Conservation (phyloP, 2,888 invertebrate species). For the Luffia ferchaultella region DNA sequence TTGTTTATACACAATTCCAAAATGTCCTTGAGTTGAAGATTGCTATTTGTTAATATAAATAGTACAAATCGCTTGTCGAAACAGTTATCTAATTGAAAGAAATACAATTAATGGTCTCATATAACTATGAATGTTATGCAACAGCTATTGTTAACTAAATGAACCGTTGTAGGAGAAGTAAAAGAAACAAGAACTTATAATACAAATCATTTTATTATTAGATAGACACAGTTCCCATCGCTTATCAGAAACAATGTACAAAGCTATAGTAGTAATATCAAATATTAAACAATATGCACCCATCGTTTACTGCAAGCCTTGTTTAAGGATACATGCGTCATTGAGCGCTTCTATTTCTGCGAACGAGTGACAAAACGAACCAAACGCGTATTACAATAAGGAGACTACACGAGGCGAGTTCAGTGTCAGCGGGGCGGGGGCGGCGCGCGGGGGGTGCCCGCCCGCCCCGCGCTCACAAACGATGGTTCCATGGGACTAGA, state of each 20-base stretch:
- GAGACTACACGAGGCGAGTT: slow-evolving; percentile 13
- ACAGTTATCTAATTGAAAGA: too few species aligned
- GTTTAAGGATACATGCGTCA: slow-evolving; percentile 59
- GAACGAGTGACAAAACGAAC: slow-evolving; percentile 51
- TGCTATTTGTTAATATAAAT: too few species aligned
- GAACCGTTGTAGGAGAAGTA: slow-evolving; percentile 1
- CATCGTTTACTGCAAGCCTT: slow-evolving; percentile 66
- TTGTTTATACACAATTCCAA: too few species aligned
- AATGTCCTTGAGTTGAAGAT: too few species aligned
- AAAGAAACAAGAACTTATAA: slow-evolving; percentile 57
- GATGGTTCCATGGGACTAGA: slow-evolving; percentile 73
- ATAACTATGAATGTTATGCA: too few species aligned
- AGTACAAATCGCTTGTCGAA: too few species aligned
- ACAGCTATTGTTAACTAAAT: too few species aligned
- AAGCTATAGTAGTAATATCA: slow-evolving; percentile 72
- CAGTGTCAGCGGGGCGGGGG: slow-evolving; percentile 19
- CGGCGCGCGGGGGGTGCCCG: slow-evolving; percentile 12
- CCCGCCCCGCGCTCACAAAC: slow-evolving; percentile 26
- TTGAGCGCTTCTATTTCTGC: slow-evolving; percentile 64
- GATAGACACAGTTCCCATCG: slow-evolving; percentile 77
- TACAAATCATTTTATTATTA: slow-evolving; percentile 76
- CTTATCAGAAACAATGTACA: slow-evolving; percentile 76
- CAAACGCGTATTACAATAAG: slow-evolving; percentile 44
- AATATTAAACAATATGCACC: slow-evolving; percentile 67
- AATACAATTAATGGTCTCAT: too few species aligned